These are phyloP conservation scores for Micronycteris hirsuta DNA, from an alignment of 2,113 vertebrate genomes.

Conservation along the genomic window DNA sequence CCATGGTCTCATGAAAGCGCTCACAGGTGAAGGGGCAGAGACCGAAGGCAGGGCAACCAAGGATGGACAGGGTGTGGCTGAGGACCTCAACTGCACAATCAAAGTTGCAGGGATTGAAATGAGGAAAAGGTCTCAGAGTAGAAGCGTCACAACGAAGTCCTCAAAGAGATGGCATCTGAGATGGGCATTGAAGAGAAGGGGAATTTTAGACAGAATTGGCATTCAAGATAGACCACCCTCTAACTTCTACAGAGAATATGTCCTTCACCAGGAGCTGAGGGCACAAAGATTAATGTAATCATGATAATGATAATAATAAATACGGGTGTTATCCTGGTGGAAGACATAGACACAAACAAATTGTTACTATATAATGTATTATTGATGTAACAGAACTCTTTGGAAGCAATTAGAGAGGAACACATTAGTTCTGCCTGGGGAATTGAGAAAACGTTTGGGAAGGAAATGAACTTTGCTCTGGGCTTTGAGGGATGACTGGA, in stretches of 20 bases:
- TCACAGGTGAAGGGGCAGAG: neutral
- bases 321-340: neutral
- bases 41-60: too few relatives aligned
- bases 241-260: neutral
- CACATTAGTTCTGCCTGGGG: conserved; percentile 29
- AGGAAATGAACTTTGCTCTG: conserved; percentile 62
- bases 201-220: neutral
- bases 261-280: neutral
- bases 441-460: conserved; percentile 20
- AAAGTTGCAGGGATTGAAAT: neutral
- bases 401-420: conserved; percentile 10
- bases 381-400: neutral
- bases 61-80: neutral
- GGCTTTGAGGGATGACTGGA: conserved; percentile 50
- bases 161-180: neutral
- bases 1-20: neutral
- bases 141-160: neutral
- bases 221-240: neutral
- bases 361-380: neutral
- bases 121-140: neutral
- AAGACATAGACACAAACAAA: neutral
- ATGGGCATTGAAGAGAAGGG: neutral
- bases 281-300: neutral
- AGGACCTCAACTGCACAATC: neutral
- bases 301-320: neutral